A percentile compares a stretch with the other conserved stretches of the same genome.
These are phyloP conservation scores for Marisa cornuarietis DNA, from an alignment of 1,140 invertebrate species.

Conservation along the genomic window DNA sequence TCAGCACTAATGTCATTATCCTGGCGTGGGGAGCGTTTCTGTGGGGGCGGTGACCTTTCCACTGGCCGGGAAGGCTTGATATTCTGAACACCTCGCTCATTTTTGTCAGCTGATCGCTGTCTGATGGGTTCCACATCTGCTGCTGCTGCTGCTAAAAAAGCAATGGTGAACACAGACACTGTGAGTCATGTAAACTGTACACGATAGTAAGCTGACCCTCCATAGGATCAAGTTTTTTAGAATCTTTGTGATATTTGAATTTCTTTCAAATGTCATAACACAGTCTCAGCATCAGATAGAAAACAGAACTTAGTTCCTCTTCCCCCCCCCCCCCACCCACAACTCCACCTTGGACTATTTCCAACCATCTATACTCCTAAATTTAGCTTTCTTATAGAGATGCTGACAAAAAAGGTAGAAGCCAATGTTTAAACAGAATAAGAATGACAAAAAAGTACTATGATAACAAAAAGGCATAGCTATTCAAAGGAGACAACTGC, in stretches of 20 bases:
- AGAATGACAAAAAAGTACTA: background rate
- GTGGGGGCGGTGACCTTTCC: conserved; percentile 16
- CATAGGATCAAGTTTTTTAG: too few relatives aligned
- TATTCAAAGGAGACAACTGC: too few relatives aligned
- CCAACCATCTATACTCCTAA: too few relatives aligned
- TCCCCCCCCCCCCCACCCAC: too few relatives aligned
- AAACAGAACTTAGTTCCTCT: too few relatives aligned
- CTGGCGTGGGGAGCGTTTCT: conserved; percentile 20
- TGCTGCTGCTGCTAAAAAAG: too few relatives aligned
- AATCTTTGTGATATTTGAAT: too few relatives aligned
- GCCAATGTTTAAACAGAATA: background rate
- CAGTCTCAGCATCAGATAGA: too few relatives aligned
- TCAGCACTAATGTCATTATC: conserved; percentile 35
- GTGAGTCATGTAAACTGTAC: too few relatives aligned
- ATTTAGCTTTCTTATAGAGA: background rate
- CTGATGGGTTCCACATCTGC: background rate
- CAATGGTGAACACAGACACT: background rate
- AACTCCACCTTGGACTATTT: too few relatives aligned
- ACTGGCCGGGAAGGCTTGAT: conserved; percentile 7
- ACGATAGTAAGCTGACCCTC: too few relatives aligned
- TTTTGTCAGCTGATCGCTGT: background rate
- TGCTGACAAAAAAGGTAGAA: conserved; percentile 1
- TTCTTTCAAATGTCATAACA: too few relatives aligned
- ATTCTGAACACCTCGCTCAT: conserved; percentile 3
- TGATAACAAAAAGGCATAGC: background rate